A percentile compares a stretch with the other conserved stretches of the same genome.
Evolutionary conservation across 2,113 vertebrate species (phyloP).

Genomic region (Butorides virescens): DNA sequence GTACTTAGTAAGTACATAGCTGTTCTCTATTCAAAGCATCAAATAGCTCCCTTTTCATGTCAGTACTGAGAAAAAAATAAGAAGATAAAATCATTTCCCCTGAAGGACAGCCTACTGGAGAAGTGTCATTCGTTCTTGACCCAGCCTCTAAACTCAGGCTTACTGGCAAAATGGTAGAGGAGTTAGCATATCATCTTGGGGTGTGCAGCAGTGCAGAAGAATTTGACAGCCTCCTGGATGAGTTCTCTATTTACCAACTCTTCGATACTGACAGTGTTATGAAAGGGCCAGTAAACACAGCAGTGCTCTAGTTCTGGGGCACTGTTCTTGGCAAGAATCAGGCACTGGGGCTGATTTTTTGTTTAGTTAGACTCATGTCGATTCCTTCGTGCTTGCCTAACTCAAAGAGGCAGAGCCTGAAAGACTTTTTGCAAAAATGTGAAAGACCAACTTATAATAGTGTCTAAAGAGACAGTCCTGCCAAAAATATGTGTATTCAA

Average conservation of each 20-base stretch:
- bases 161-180: slow-evolving; percentile 66
- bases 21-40: slow-evolving; percentile 37
- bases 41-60: slow-evolving; percentile 17
- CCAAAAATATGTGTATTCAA: slow-evolving; percentile 17
- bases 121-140: slow-evolving; percentile 66
- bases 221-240: slow-evolving; percentile 65
- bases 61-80: slow-evolving; percentile 1
- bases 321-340: slow-evolving; percentile 59
- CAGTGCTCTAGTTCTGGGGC: slow-evolving; percentile 36
- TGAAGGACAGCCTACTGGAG: slow-evolving; percentile 59
- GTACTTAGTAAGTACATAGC: not conserved
- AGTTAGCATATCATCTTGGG: slow-evolving; percentile 48
- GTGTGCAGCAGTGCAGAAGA: slow-evolving; percentile 69
- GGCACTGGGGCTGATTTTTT: slow-evolving; percentile 1
- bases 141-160: slow-evolving; percentile 69
- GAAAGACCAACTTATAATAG: slow-evolving; percentile 23
- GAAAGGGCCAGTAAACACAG: slow-evolving; percentile 60
- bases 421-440: slow-evolving; percentile 7
- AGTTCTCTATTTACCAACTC: slow-evolving; percentile 59
- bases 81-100: slow-evolving; percentile 53
- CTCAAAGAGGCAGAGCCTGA: slow-evolving; percentile 37
- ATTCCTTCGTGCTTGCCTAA: not conserved
- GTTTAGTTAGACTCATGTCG: not conserved
- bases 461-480: slow-evolving; percentile 36
- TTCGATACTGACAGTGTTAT: slow-evolving; percentile 44